Evolutionary conservation across 2,113 vertebrate genomes (phyloP).

Genomic region (Carollia perspicillata): DNA sequence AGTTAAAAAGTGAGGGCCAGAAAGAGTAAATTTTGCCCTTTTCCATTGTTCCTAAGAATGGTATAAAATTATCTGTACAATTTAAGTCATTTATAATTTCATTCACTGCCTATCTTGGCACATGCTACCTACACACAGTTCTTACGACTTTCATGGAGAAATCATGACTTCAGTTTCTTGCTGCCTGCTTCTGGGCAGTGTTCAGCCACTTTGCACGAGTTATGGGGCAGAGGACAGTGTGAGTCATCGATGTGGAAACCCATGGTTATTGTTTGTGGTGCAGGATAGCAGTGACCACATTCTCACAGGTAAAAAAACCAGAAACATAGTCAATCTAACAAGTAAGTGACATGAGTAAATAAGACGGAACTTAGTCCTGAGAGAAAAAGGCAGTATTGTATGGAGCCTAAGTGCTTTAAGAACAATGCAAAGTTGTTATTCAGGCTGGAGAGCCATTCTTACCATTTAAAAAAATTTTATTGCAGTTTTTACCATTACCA

Average conservation of each 20-base stretch:
- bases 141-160: constrained; percentile 25
- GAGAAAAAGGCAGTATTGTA: neutral
- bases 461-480: neutral
- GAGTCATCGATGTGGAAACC: constrained; percentile 16
- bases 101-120: neutral
- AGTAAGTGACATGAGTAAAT: neutral
- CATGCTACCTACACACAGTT: neutral
- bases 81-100: neutral
- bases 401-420: neutral
- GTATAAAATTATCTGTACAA: neutral
- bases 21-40: neutral
- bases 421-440: neutral
- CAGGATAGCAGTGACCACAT: neutral
- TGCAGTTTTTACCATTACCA: too few relatives aligned
- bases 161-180: neutral
- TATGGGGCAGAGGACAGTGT: neutral
- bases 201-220: neutral
- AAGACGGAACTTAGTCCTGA: neutral
- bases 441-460: neutral
- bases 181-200: neutral
- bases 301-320: neutral
- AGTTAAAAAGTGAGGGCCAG: constrained; percentile 27
- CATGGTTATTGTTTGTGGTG: constrained; percentile 8
- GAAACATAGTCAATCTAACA: neutral
- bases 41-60: neutral